Conservation (phyloP, 2,888 invertebrate genomes). For the Norana najaformis region DNA sequence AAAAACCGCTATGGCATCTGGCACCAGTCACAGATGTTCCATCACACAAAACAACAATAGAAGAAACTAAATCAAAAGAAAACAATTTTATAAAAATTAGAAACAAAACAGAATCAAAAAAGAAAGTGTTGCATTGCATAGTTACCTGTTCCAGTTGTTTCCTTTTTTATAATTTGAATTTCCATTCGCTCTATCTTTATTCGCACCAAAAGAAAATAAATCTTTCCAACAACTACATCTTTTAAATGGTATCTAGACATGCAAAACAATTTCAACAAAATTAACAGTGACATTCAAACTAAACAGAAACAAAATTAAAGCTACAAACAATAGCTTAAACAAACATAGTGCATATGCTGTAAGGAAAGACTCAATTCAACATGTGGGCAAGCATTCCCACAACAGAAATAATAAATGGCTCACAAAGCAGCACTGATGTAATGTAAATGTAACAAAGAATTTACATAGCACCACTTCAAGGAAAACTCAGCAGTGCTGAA, state of each 20-base stretch:
- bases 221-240: constrained; percentile 99
- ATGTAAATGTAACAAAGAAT: too few species aligned
- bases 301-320: constrained; percentile 21
- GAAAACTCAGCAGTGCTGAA: background rate
- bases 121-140: background rate
- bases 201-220: constrained; percentile 96
- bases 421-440: too few species aligned
- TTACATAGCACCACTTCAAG: background rate
- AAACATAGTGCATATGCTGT: too few species aligned
- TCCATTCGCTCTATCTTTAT: constrained; percentile 99
- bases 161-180: constrained; percentile 96
- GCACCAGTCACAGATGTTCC: background rate
- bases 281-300: background rate
- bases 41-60: background rate
- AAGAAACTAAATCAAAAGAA: background rate
- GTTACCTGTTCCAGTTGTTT: constrained; percentile 84
- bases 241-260: constrained; percentile 85
- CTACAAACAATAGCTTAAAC: background rate
- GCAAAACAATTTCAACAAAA: background rate
- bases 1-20: too few species aligned
- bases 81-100: background rate
- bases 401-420: background rate
- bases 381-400: too few species aligned
- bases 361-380: background rate
- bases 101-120: background rate